These are phyloP conservation scores for Turdus rufiventris DNA, from an alignment of 2,113 vertebrate genomes.

Conservation along the genomic window DNA sequence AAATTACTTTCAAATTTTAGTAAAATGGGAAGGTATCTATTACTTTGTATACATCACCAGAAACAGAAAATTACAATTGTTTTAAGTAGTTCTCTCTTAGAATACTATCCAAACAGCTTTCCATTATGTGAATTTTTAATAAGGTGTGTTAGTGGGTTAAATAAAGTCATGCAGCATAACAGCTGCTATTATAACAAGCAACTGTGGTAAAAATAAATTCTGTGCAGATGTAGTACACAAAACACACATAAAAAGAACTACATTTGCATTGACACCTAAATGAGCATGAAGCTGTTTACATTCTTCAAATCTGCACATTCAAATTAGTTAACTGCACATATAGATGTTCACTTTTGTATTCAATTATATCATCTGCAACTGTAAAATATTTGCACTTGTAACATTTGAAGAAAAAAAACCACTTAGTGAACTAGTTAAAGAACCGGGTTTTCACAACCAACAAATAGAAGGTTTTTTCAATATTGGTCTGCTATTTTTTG, in stretches of 20 bases:
- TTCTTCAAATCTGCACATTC: not conserved
- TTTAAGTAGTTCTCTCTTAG: not conserved
- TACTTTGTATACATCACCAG: not conserved
- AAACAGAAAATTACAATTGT: not conserved
- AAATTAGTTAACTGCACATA: not conserved
- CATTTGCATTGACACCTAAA: constrained; percentile 1
- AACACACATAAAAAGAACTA: not conserved
- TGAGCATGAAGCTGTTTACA: constrained; percentile 30
- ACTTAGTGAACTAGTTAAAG: not conserved
- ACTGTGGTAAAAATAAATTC: not conserved
- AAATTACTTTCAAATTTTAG: not conserved
- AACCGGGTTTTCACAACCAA: not conserved
- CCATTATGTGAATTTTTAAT: not conserved
- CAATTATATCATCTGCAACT: not conserved
- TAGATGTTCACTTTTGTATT: not conserved
- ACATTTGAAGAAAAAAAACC: not conserved
- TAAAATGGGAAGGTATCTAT: not conserved
- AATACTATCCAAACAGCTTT: not conserved
- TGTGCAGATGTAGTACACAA: not conserved
- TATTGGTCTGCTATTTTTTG: not conserved
- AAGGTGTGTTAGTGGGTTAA: not conserved
- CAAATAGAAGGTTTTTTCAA: not conserved
- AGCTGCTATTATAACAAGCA: not conserved
- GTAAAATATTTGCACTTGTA: not conserved
- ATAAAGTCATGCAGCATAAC: not conserved